Base-by-base conservation (phyloP, 2,888 invertebrate genomes). In the Plemyria rubiginata region DNA sequence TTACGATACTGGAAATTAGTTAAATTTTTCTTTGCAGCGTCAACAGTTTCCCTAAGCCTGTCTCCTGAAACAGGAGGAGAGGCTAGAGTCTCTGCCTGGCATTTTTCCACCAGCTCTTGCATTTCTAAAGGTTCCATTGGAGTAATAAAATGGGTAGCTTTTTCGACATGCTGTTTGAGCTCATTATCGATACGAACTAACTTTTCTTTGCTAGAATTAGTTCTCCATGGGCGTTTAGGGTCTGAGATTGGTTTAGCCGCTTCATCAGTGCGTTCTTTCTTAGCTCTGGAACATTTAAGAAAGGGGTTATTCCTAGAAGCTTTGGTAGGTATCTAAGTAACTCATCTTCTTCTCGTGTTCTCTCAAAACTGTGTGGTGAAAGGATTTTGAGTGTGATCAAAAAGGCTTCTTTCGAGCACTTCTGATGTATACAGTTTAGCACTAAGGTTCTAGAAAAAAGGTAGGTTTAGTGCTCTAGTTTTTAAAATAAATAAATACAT, bases 201-300 rank as follows among this genome's bases (percentile, higher is more conserved):
- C 62, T 82, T 88, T 65, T 92, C 92, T 68, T 84, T 88, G 58
- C 72, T 84, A 0, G 89, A 81, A 65, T 92, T 77, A 3, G 86
- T 90, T 5, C 91, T 84, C 92, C 92, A 91, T 0, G 90, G 90
- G 43, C 87, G 77, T 58, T 88, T 90, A 0, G 86, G 84, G 64
- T 92, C 91, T 4, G 75, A 52, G 2, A 62, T 71, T 1, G 66
- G 66, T 7, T 74, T 22, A 2, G 71, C 46, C 6, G 67, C 54
- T 28, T 45, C 38, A 2, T 79, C 77, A 0, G 66, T 9, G 11
- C 61, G 36, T 32, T 70, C 71, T 64, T 79, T 82, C 67, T 81
- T 85, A 0, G 64, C 72, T 51, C 90, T 89, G 74, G 11, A 76
- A 78, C 65, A 60, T 51, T 15, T 4, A 12, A 76, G 77, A 66